A percentile compares a stretch with the other conserved stretches of the same genome.
phyloP scores from a whole-genome alignment of 2,888 invertebrate genomes.

The Zeuzera pyrina region DNA sequence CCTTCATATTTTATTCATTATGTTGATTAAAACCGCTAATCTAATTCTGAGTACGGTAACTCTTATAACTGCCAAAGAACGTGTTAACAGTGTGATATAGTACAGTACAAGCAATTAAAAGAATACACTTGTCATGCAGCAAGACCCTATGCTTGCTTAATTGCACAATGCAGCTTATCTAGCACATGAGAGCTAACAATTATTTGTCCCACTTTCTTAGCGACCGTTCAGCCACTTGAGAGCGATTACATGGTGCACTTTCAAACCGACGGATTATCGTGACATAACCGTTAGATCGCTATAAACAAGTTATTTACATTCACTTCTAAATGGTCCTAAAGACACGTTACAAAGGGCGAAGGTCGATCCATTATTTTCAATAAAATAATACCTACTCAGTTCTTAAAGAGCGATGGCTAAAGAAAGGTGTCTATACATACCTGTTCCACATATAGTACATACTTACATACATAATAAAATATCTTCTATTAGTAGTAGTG shows the following conservation, averaged over 20 bases:
- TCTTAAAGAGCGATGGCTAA: constrained; percentile 8
- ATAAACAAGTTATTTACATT: constrained; percentile 23
- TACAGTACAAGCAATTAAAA: constrained; percentile 40
- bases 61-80: constrained; percentile 44
- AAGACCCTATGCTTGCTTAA: constrained; percentile 44
- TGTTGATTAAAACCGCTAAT: constrained; percentile 12
- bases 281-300: constrained; percentile 30
- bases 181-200: constrained; percentile 50
- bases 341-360: neutral
- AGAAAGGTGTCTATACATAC: too few relatives aligned
- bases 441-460: too few relatives aligned
- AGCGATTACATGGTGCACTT: constrained; percentile 38
- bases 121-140: constrained; percentile 46
- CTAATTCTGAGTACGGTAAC: constrained; percentile 22
- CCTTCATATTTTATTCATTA: constrained; percentile 21
- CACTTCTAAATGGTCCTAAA: too few relatives aligned
- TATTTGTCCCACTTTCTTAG: constrained; percentile 55
- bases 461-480: too few relatives aligned
- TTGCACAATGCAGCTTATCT: constrained; percentile 66
- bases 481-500: too few relatives aligned
- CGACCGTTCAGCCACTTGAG: constrained; percentile 21
- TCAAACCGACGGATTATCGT: constrained; percentile 33
- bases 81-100: constrained; percentile 44
- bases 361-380: neutral
- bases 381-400: constrained; percentile 8